Conservation (phyloP, 2,888 invertebrate genomes). For the Brachylomia viminalis region DNA sequence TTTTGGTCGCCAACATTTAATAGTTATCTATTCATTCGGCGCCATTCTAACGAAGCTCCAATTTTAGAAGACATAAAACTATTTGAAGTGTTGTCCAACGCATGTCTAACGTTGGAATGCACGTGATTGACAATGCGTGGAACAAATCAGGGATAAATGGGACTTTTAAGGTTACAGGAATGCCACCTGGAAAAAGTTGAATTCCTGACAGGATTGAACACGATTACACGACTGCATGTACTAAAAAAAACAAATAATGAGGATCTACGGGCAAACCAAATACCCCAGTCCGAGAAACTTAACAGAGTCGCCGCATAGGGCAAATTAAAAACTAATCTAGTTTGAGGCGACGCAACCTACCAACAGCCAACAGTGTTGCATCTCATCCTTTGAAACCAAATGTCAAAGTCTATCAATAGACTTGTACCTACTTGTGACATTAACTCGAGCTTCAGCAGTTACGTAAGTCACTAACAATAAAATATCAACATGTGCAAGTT, state of each 20-base stretch:
- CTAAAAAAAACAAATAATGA: neutral
- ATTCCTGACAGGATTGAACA: slow-evolving; percentile 9
- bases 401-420: slow-evolving; percentile 51
- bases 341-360: slow-evolving; percentile 21
- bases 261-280: neutral
- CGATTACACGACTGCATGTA: neutral
- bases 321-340: slow-evolving; percentile 7
- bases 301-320: neutral
- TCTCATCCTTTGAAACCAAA: slow-evolving; percentile 47
- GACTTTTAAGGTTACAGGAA: slow-evolving; percentile 36
- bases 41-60: slow-evolving; percentile 21
- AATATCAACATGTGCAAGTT: slow-evolving; percentile 50
- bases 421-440: slow-evolving; percentile 44
- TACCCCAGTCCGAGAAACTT: neutral
- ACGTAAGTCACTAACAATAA: slow-evolving; percentile 48
- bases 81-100: slow-evolving; percentile 20
- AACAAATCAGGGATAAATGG: slow-evolving; percentile 51
- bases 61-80: slow-evolving; percentile 21
- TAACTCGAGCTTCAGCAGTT: slow-evolving; percentile 39
- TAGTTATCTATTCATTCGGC: slow-evolving; percentile 29
- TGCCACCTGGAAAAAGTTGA: neutral
- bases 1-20: slow-evolving; percentile 24
- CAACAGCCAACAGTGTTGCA: slow-evolving; percentile 26
- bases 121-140: slow-evolving; percentile 37
- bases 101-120: slow-evolving; percentile 27